Base-by-base conservation (phyloP, 2,888 invertebrate species). In the Drosophila vallismaia region DNA sequence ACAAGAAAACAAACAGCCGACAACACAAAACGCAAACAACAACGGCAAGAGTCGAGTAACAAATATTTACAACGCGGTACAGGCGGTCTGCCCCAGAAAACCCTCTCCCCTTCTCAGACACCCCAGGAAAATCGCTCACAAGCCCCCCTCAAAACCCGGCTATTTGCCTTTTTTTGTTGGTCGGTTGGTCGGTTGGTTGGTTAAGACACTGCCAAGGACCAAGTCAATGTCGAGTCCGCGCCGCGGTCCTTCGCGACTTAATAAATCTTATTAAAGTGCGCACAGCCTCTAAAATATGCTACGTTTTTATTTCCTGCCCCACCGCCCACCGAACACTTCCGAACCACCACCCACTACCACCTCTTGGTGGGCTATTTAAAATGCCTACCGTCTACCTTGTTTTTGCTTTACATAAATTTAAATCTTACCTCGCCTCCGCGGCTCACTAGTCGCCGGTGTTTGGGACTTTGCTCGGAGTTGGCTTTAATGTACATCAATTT, bases 211-310 rank as follows among this genome's bases (percentile, higher is more conserved):
- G 64, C 59, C 60, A 71, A 70, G 71, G 54, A 71, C 68, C 71
- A 60, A 67, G 73, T 62, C 74, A 84, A 80, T 74, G 69, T 71
- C 67, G 71, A 70, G 42, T 45, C 54, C 66, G 48, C 49, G 49
- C 48, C 59, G 59, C 50, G 67, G 52, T 62, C 56, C 64, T 49
- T 58, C 55, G 70, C 74, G 75, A 84, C 87, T 87, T 84, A 81
- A 84, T 84, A 84, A 85, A 84, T 84, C 83, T 81, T 84, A 79
- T 82, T 87, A 81, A 85, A 87, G 83, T 82, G 75, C 73, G 64
- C 77, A 70, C 64, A 54, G 74, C 67, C 72, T 75, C 75, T 76
- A 80, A 87, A 84, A 77, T 79, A 81, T 79, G 70, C 67, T 75
- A 69, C 73, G 38, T 59, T 14, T 54, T 54, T 62, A 52, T 74